A percentile compares a stretch with the other conserved stretches of the same genome.
These are phyloP conservation scores for Lanius collurio DNA, from an alignment of 2,113 vertebrate species.

Conservation along the genomic window DNA sequence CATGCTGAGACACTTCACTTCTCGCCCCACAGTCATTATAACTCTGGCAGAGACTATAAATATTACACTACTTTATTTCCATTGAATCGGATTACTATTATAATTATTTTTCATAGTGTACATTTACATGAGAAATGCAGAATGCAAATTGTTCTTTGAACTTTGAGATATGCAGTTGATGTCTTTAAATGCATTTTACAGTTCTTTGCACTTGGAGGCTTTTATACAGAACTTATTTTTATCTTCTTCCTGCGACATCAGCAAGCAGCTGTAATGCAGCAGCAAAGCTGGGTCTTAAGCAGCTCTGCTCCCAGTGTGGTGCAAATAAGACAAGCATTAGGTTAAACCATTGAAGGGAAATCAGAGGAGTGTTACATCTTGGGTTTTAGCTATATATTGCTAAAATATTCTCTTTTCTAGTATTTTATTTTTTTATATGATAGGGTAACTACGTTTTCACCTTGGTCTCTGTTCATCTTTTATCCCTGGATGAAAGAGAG, in stretches of 20 bases:
- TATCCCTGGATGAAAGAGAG: not conserved
- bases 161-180: not conserved
- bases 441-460: not conserved
- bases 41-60: constrained; percentile 80
- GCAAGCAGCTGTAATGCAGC: constrained; percentile 31
- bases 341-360: not conserved
- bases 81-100: constrained; percentile 73
- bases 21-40: constrained; percentile 77
- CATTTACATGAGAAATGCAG: constrained; percentile 55
- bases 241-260: constrained; percentile 15
- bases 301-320: not conserved
- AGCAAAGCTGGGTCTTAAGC: constrained; percentile 4
- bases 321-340: constrained; percentile 5
- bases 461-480: not conserved
- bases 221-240: constrained; percentile 26
- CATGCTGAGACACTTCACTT: constrained; percentile 83
- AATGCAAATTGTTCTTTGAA: constrained; percentile 17
- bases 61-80: constrained; percentile 80
- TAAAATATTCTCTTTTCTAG: not conserved
- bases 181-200: constrained; percentile 18
- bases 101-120: constrained; percentile 65
- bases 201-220: not conserved
- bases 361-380: not conserved
- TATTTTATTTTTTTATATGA: not conserved
- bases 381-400: not conserved